These are phyloP conservation scores for Callimorpha dominula DNA, from an alignment of 2,888 invertebrate species.

Conservation along the genomic window DNA sequence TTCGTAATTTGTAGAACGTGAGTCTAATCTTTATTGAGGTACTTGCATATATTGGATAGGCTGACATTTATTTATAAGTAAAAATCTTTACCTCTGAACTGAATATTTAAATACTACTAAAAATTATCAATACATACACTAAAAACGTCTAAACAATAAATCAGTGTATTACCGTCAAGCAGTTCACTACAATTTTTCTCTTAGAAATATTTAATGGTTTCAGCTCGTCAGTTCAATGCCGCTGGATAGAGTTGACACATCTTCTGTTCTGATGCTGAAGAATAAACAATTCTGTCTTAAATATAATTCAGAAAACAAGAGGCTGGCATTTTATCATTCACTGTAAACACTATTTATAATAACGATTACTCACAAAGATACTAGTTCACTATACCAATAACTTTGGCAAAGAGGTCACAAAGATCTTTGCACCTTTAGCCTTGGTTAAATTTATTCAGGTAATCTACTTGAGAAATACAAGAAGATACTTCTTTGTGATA, in stretches of 20 bases:
- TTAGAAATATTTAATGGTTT: not conserved
- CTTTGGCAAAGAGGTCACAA: not conserved
- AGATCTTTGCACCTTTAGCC: not conserved
- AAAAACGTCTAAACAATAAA: conserved; percentile 1
- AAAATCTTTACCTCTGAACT: too few species aligned
- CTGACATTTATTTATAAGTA: not conserved
- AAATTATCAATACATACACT: not conserved
- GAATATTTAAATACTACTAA: too few species aligned
- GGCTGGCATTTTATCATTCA: not conserved
- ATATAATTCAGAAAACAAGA: not conserved
- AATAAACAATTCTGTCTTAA: not conserved
- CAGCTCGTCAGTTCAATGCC: not conserved
- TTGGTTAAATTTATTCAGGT: not conserved
- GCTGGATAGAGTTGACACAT: not conserved
- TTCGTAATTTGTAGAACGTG: too few species aligned
- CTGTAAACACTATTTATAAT: not conserved
- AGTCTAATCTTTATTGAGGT: too few species aligned
- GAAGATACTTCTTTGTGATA: not conserved
- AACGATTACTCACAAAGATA: not conserved
- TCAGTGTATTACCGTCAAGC: not conserved
- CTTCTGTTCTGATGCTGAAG: conserved; percentile 8
- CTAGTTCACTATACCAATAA: not conserved
- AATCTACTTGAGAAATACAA: not conserved
- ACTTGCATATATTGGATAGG: too few species aligned
- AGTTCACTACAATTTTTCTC: not conserved